These are phyloP conservation scores for Petrophora chlorosata DNA, from an alignment of 2,888 invertebrate genomes.

Conservation along the genomic window DNA sequence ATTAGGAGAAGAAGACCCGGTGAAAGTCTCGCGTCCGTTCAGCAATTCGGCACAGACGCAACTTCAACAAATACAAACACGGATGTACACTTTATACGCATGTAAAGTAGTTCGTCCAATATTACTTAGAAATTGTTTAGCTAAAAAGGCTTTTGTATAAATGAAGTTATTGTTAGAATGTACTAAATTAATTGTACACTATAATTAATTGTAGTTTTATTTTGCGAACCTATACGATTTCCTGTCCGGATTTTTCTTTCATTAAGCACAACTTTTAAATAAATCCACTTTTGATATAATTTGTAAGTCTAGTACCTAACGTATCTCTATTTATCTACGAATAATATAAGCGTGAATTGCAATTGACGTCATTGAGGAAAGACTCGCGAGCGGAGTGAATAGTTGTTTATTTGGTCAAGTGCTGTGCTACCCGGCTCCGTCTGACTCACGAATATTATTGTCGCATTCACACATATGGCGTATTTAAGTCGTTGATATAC, in stretches of 20 bases:
- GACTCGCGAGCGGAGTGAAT: conserved; percentile 59
- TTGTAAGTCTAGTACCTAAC: too few relatives aligned
- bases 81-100: conserved; percentile 27
- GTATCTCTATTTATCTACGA: not conserved
- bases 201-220: too few relatives aligned
- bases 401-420: conserved; percentile 80
- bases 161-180: too few relatives aligned
- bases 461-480: conserved; percentile 70
- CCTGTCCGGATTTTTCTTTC: too few relatives aligned
- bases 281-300: too few relatives aligned
- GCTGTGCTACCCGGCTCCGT: conserved; percentile 58
- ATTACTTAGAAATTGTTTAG: not conserved
- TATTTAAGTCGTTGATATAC: conserved; percentile 72
- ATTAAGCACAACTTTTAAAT: too few relatives aligned
- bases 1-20: conserved; percentile 32
- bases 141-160: too few relatives aligned
- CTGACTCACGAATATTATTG: conserved; percentile 80
- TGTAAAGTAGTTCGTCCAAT: conserved; percentile 2
- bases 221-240: too few relatives aligned
- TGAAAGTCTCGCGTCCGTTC: conserved; percentile 35
- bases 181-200: too few relatives aligned
- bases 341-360: conserved; percentile 19
- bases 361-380: conserved; percentile 58
- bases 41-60: conserved; percentile 36
- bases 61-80: conserved; percentile 32